Conservation (phyloP, 1,140 invertebrate species). For the Cotesia vestalis region DNA sequence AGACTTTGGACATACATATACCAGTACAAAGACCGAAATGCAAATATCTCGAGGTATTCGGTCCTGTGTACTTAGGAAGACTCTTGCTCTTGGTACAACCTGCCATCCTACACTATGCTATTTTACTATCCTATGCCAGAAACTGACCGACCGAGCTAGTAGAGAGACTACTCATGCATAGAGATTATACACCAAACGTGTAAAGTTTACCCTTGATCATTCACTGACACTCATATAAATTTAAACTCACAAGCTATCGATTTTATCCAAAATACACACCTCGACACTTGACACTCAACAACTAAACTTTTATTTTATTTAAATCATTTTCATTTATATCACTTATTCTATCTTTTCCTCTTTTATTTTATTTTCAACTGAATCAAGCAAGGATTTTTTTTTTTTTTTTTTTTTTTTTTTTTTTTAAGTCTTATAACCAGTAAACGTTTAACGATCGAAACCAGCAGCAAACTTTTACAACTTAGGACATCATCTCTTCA, state of each 20-base stretch:
- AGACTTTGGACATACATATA: slow-evolving; percentile 36
- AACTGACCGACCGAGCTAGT: no score
- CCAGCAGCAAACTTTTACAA: no score
- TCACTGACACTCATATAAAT: slow-evolving; percentile 9
- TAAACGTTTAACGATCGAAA: no score
- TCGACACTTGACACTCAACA: neutral
- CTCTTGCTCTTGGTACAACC: slow-evolving; percentile 37
- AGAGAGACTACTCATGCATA: slow-evolving; percentile 62
- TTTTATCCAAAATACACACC: neutral
- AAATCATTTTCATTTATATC: neutral
- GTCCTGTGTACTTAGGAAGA: slow-evolving; percentile 63
- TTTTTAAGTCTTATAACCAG: neutral
- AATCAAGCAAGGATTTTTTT: neutral
- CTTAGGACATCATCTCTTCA: no score
- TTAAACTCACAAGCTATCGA: neutral
- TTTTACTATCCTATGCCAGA: no score
- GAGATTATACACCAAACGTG: slow-evolving; percentile 60
- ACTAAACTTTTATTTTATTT: neutral
- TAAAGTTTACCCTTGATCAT: slow-evolving; percentile 51
- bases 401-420: neutral
- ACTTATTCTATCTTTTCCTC: neutral
- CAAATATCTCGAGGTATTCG: slow-evolving; percentile 56
- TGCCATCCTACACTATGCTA: no score
- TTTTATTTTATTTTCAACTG: neutral
- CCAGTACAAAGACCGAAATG: slow-evolving; percentile 63